Evolutionary conservation across 1,140 invertebrate genomes (phyloP).

Genomic region (Chironomus striatipennis): DNA sequence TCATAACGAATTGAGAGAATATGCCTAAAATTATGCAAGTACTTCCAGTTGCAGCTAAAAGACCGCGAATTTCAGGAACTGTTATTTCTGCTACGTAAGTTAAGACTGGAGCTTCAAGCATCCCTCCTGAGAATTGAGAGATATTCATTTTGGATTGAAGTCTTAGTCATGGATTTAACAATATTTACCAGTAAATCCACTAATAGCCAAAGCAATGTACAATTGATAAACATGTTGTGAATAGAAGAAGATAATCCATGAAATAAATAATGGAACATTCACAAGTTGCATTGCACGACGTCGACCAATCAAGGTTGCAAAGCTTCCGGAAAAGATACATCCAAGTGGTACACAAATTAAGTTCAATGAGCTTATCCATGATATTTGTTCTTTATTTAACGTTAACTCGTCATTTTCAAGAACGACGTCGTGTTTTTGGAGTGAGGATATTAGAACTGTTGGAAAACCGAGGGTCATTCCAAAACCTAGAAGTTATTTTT

Average conservation of each 20-base stretch:
- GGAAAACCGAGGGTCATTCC: slow-evolving; percentile 67
- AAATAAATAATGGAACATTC: slow-evolving; percentile 32
- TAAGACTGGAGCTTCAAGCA: slow-evolving; percentile 68
- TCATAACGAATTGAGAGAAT: slow-evolving; percentile 58
- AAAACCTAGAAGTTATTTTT: slow-evolving; percentile 43
- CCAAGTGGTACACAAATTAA: slow-evolving; percentile 66
- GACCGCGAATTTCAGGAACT: slow-evolving; percentile 63
- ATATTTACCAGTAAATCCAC: slow-evolving; percentile 49
- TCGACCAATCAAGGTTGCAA: slow-evolving; percentile 59
- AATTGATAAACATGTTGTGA: slow-evolving; percentile 49
- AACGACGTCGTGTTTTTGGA: slow-evolving; percentile 43
- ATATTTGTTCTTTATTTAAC: slow-evolving; percentile 55
- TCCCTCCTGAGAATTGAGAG: slow-evolving; percentile 41
- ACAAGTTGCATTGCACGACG: slow-evolving; percentile 59
- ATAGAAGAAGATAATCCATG: slow-evolving; percentile 63
- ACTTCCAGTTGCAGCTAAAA: slow-evolving; percentile 60
- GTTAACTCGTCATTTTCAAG: slow-evolving; percentile 43
- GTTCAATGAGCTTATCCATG: slow-evolving; percentile 73
- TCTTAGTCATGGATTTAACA: neutral
- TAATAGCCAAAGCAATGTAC: slow-evolving; percentile 55
- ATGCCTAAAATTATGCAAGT: slow-evolving; percentile 63
- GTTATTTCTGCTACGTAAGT: slow-evolving; percentile 75
- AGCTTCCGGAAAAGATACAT: slow-evolving; percentile 57
- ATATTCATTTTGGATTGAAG: neutral
- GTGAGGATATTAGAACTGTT: slow-evolving; percentile 63